Conservation (phyloP, 2,888 invertebrate genomes). For the Rhingia campestris region DNA sequence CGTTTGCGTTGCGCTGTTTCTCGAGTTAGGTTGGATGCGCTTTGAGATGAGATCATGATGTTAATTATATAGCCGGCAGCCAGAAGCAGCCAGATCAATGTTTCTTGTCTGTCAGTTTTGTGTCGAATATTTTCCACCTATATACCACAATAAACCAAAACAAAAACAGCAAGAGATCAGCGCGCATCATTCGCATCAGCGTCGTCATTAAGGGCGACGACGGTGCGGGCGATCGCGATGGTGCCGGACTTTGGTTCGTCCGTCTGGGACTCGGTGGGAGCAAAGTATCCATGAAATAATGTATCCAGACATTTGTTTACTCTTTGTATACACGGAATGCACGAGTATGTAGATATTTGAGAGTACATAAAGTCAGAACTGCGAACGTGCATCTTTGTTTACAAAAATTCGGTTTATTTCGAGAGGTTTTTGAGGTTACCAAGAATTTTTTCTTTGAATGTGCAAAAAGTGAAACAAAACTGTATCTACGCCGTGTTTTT, state of each 20-base stretch:
- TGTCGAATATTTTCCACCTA: conserved; percentile 68
- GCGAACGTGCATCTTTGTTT: conserved; percentile 60
- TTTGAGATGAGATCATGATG: conserved; percentile 69
- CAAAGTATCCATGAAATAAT: conserved; percentile 65
- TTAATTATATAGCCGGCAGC: conserved; percentile 71
- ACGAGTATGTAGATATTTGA: conserved; percentile 2
- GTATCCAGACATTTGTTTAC: conserved; percentile 68
- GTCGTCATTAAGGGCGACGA: conserved; percentile 59
- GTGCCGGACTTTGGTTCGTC: conserved; percentile 22
- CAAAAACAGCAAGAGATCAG: conserved; percentile 49
- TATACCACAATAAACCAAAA: conserved; percentile 57
- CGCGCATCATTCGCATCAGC: conserved; percentile 59
- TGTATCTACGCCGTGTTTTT: conserved; percentile 23
- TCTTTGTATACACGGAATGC: conserved; percentile 23
- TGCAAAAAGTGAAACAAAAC: conserved; percentile 31
- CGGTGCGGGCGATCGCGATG: conserved; percentile 19
- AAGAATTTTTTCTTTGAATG: conserved; percentile 12
- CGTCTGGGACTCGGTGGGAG: conserved; percentile 48
- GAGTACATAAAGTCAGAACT: conserved; percentile 24
- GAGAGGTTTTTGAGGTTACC: conserved; percentile 46
- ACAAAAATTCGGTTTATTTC: conserved; percentile 62
- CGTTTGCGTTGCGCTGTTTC: conserved; percentile 12
- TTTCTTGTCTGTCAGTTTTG: conserved; percentile 72
- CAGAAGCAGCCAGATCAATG: conserved; percentile 67
- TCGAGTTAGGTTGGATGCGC: conserved; percentile 55